phyloP scores from a whole-genome alignment of 2,797 vertebrate genomes.

The Neomorphus geoffroyi region DNA sequence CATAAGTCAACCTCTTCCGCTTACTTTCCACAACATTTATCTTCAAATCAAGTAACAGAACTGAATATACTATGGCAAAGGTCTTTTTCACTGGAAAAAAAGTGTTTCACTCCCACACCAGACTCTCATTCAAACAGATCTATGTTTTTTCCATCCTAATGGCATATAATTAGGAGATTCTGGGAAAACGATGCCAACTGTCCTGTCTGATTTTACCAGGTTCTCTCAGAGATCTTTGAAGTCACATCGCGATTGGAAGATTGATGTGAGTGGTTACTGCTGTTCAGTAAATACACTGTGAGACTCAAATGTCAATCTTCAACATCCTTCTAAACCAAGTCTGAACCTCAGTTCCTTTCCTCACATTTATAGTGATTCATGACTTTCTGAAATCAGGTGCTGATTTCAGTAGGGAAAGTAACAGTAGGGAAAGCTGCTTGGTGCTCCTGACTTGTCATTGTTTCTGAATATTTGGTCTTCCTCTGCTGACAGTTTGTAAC shows the following conservation, averaged over 20 bases:
- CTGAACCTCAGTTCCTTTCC: neutral
- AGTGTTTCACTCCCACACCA: neutral
- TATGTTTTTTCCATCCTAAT: neutral
- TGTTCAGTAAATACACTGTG: neutral
- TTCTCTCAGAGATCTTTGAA: neutral
- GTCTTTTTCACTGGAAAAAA: neutral
- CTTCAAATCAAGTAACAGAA: neutral
- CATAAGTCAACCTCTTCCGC: neutral
- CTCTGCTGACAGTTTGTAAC: neutral
- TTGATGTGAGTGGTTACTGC: neutral
- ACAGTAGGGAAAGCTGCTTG: neutral
- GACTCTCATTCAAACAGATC: neutral
- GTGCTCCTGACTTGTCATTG: neutral
- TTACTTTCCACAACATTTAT: neutral
- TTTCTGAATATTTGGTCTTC: neutral
- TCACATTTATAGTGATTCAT: neutral
- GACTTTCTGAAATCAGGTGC: neutral
- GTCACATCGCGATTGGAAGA: neutral
- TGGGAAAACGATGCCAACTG: neutral
- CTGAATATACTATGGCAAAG: neutral
- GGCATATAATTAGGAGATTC: neutral
- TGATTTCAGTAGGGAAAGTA: too few relatives aligned
- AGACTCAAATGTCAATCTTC: neutral
- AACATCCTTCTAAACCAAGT: neutral
- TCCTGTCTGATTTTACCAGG: neutral